Evolutionary conservation across 2,888 invertebrate genomes (phyloP).

Genomic region (Acleris holmiana): DNA sequence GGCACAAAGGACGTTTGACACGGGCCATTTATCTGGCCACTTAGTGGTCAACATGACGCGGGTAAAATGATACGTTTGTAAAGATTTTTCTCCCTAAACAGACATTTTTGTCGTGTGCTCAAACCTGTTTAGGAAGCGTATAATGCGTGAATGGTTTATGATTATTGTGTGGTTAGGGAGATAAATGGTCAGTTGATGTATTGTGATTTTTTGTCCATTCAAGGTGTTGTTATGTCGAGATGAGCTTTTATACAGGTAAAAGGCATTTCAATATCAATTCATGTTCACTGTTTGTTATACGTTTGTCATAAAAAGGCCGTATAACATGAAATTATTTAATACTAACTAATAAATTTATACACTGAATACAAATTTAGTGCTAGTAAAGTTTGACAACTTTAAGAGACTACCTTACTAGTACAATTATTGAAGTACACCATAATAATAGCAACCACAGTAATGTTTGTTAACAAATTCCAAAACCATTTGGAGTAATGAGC

Average conservation of each 20-base stretch:
- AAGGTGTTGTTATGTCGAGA: background rate
- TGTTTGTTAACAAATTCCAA: too few species aligned
- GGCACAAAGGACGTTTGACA: slow-evolving; percentile 69
- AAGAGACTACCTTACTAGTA: too few species aligned
- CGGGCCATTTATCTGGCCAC: slow-evolving; percentile 73
- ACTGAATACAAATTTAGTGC: too few species aligned
- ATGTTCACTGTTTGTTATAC: too few species aligned
- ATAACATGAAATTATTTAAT: too few species aligned
- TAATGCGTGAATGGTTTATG: slow-evolving; percentile 54
- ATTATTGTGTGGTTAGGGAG: slow-evolving; percentile 53
- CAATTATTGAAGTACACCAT: too few species aligned
- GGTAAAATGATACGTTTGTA: slow-evolving; percentile 51
- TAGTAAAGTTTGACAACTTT: too few species aligned
- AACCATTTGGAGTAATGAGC: too few species aligned
- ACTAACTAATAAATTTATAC: too few species aligned
- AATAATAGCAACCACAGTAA: too few species aligned
- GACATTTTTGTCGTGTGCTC: slow-evolving; percentile 64
- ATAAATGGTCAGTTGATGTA: slow-evolving; percentile 34
- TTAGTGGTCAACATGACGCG: slow-evolving; percentile 70
- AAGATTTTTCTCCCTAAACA: slow-evolving; percentile 76
- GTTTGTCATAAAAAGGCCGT: too few species aligned
- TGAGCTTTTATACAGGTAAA: background rate
- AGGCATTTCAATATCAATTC: background rate
- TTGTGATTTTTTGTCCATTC: slow-evolving; percentile 2
- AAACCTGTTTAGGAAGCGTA: slow-evolving; percentile 63